Conservation (phyloP, 1,140 invertebrate species). For the Armadillidium nasatum region DNA sequence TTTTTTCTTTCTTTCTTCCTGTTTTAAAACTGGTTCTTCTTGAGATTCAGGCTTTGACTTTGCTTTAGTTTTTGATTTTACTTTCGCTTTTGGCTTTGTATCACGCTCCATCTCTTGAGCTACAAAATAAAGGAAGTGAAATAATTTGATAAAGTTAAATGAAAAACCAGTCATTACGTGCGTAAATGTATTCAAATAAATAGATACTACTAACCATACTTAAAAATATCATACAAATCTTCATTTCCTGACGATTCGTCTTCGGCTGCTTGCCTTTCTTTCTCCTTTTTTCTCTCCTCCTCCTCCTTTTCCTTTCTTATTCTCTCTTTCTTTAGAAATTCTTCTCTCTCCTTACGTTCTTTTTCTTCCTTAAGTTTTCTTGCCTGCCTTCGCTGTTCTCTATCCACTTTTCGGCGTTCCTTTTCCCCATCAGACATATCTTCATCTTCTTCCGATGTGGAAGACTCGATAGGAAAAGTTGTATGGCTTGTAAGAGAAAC, state of each 20-base stretch:
- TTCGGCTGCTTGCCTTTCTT: neutral
- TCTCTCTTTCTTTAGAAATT: neutral
- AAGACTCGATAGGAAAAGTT: neutral
- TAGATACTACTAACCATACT: neutral
- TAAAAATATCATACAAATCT: constrained; percentile 7
- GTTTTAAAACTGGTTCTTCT: neutral
- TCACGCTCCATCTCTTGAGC: neutral
- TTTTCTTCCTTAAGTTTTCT: neutral
- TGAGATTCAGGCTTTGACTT: neutral
- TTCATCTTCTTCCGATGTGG: neutral
- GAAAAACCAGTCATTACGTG: neutral
- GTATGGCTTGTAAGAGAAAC: neutral
- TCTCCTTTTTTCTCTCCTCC: neutral
- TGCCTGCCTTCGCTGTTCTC: neutral
- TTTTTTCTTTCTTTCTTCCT: neutral
- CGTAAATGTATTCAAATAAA: too few species aligned
- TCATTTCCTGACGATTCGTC: neutral
- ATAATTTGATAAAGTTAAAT: neutral
- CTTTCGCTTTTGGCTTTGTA: neutral
- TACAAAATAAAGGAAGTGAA: neutral
- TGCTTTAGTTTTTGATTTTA: neutral
- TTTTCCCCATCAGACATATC: neutral
- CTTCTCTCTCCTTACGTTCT: neutral
- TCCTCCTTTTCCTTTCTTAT: neutral
- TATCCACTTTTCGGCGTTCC: neutral